Evolutionary conservation across 2,888 invertebrate species (phyloP).

Genomic region (Saturnia japonica): DNA sequence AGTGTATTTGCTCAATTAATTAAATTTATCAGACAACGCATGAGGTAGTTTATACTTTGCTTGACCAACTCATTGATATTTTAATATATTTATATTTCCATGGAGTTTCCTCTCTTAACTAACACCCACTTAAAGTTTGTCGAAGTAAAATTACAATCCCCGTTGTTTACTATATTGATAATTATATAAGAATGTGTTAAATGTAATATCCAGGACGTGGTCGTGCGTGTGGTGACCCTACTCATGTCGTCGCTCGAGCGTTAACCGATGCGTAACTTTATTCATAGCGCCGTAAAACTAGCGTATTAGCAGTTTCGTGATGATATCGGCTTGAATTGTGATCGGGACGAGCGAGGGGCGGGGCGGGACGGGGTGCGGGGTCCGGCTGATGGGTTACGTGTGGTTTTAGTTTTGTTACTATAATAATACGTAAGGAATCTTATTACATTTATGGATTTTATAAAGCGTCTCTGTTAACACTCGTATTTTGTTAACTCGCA

Average conservation of each 20-base stretch:
- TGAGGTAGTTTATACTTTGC: no score
- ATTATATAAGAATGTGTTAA: neutral
- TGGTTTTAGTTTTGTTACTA: neutral
- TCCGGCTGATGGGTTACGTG: no score
- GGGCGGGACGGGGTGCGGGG: no score
- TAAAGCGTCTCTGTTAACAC: neutral
- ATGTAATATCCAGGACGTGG: neutral
- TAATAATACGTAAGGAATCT: neutral
- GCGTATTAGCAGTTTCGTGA: neutral
- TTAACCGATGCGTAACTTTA: neutral
- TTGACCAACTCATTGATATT: no score
- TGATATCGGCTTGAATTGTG: neutral
- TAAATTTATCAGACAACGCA: no score
- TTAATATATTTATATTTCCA: no score
- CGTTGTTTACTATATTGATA: neutral
- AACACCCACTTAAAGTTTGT: no score
- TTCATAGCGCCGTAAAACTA: slow-evolving; percentile 1
- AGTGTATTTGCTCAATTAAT: no score
- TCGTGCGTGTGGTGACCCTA: neutral
- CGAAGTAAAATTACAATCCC: no score
- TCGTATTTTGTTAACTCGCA: neutral
- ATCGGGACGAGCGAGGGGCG: neutral
- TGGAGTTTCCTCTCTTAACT: no score
- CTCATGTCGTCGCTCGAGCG: neutral
- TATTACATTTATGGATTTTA: neutral